A percentile compares a stretch with the other conserved stretches of the same genome.
Conservation (phyloP, 2,113 vertebrate genomes). For the Madoqua kirkii region DNA sequence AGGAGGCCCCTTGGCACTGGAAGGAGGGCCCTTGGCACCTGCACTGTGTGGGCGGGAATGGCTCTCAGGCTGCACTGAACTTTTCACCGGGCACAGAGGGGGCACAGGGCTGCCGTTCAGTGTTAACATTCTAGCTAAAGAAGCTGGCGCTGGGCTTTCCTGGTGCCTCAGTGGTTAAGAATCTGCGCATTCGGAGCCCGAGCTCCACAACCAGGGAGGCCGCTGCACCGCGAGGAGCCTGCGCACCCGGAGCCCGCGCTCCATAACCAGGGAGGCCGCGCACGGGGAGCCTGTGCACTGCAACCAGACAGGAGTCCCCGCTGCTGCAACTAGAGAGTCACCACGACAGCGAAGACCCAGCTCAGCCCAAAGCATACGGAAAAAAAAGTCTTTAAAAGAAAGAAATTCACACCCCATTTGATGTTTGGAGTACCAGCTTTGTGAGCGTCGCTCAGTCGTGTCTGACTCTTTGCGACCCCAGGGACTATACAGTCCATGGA, state of each 20-base stretch:
- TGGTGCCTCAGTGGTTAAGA: not conserved
- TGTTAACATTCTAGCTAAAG: not conserved
- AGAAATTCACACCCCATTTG: rapidly evolving
- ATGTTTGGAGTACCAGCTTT: not conserved
- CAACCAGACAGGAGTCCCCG: no score
- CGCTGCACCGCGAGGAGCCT: rapidly evolving
- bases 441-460: not conserved
- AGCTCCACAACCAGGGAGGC: rapidly evolving
- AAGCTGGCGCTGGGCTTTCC: rapidly evolving
- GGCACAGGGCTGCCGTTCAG: rapidly evolving
- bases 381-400: not conserved
- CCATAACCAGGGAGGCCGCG: no score
- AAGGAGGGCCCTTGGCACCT: not conserved
- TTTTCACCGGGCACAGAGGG: not conserved
- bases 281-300: no score
- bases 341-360: not conserved
- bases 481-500: not conserved
- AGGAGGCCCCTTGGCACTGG: not conserved
- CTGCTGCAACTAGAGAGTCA: no score
- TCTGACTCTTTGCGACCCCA: not conserved
- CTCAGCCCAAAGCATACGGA: not conserved
- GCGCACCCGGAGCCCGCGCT: rapidly evolving
- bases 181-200: rapidly evolving
- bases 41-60: rapidly evolving
- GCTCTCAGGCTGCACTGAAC: rapidly evolving